phyloP scores from a whole-genome alignment of 2,113 vertebrate species.

The Pleuronectes platessa region DNA sequence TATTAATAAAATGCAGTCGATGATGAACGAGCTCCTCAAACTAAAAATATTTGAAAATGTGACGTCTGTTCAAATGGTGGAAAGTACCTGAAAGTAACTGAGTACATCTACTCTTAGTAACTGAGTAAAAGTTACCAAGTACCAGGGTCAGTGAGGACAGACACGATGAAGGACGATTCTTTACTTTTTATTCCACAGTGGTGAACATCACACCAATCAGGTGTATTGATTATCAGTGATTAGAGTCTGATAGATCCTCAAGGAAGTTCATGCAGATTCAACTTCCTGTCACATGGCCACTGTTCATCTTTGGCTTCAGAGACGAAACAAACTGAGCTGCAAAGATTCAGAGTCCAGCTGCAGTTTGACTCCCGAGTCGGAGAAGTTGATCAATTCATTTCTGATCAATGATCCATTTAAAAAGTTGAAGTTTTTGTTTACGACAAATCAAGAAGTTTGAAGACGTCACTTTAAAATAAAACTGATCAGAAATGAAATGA shows the following conservation, averaged over 20 bases:
- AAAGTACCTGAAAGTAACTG: too few species aligned
- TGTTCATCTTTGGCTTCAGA: conserved; percentile 27
- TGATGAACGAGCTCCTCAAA: too few species aligned
- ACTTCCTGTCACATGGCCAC: neutral
- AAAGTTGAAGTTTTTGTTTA: neutral
- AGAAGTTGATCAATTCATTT: neutral
- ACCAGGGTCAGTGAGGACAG: neutral
- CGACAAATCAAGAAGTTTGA: too few species aligned
- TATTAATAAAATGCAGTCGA: too few species aligned
- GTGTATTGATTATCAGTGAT: conserved; percentile 17
- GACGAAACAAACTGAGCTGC: neutral
- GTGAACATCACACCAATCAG: conserved; percentile 2
- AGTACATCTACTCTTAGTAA: too few species aligned
- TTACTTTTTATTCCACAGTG: conserved; percentile 18
- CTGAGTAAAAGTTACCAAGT: too few species aligned
- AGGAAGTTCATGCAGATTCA: neutral
- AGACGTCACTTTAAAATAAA: too few species aligned
- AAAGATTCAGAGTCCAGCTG: neutral
- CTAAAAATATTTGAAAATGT: too few species aligned
- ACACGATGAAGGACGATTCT: neutral
- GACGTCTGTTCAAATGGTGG: too few species aligned
- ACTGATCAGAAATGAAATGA: neutral
- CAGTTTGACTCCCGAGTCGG: neutral
- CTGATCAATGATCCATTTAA: neutral
- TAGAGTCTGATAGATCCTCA: neutral